These are phyloP conservation scores for Masnerella sp. DNA, from an alignment of 2,888 invertebrate species.

Conservation along the genomic window DNA sequence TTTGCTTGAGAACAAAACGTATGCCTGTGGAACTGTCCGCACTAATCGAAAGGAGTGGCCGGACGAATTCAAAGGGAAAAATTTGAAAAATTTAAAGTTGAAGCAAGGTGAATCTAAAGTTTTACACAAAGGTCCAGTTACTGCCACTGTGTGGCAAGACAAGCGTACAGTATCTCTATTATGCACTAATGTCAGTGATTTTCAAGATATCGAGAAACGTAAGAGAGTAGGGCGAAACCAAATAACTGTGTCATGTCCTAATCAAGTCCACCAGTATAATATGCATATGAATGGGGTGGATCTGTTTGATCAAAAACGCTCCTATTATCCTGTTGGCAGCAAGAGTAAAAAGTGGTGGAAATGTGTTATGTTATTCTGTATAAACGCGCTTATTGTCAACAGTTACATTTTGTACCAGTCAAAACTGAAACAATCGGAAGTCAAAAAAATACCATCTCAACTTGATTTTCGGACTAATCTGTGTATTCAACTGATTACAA, in stretches of 20 bases:
- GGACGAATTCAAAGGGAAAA: background rate
- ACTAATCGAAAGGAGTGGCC: background rate
- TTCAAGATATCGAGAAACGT: background rate
- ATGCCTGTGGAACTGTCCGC: background rate
- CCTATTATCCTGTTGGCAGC: background rate
- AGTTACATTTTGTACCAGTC: background rate
- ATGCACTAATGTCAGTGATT: background rate
- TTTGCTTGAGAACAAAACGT: background rate
- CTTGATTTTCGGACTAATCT: too few relatives aligned
- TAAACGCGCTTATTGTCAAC: background rate
- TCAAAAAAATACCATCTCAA: too few relatives aligned
- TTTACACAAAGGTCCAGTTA: background rate
- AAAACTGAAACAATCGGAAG: too few relatives aligned
- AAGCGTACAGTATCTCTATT: background rate
- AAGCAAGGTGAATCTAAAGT: background rate
- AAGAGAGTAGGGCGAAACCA: background rate
- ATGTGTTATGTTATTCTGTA: too few relatives aligned
- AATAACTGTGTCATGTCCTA: background rate
- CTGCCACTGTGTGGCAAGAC: background rate
- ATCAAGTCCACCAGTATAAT: background rate
- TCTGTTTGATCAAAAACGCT: background rate
- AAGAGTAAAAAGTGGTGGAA: background rate
- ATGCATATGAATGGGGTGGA: conserved; percentile 5
- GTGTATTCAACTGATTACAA: background rate
- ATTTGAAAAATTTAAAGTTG: background rate